These are phyloP conservation scores for Helicoverpa zea DNA, from an alignment of 1,140 invertebrate genomes.

Conservation along the genomic window DNA sequence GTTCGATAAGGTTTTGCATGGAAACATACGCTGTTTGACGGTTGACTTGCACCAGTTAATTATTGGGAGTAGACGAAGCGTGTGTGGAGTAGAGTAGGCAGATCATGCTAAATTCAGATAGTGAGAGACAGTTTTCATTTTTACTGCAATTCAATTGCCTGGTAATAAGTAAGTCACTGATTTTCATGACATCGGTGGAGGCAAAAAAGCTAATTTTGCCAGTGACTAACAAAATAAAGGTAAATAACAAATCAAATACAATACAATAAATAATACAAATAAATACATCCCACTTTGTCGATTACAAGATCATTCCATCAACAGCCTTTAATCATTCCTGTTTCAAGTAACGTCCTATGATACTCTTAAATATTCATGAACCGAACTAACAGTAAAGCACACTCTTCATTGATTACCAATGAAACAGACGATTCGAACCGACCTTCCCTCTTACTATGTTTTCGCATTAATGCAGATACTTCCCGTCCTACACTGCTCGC, in stretches of 20 bases:
- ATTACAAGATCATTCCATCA: conserved; percentile 7
- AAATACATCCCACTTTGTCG: background rate
- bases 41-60: background rate
- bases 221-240: too few relatives aligned
- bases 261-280: too few relatives aligned
- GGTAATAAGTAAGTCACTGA: too few relatives aligned
- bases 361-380: conserved; percentile 30
- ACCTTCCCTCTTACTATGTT: conserved; percentile 27
- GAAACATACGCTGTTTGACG: conserved; percentile 19
- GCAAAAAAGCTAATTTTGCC: too few relatives aligned
- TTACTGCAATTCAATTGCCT: background rate
- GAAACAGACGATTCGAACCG: background rate
- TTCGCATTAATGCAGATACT: conserved; percentile 64
- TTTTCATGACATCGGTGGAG: too few relatives aligned
- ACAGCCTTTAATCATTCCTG: conserved; percentile 2
- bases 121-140: too few relatives aligned
- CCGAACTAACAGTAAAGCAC: background rate
- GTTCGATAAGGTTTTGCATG: conserved; percentile 63
- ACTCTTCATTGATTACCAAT: conserved; percentile 35
- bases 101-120: too few relatives aligned
- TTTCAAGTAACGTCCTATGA: background rate
- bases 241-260: background rate
- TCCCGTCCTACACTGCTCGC: conserved; percentile 35
- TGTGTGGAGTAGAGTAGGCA: too few relatives aligned
- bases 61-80: too few relatives aligned